Evolutionary conservation across 1,140 invertebrate species (phyloP).

Genomic region (Dendrolimus kikuchii): DNA sequence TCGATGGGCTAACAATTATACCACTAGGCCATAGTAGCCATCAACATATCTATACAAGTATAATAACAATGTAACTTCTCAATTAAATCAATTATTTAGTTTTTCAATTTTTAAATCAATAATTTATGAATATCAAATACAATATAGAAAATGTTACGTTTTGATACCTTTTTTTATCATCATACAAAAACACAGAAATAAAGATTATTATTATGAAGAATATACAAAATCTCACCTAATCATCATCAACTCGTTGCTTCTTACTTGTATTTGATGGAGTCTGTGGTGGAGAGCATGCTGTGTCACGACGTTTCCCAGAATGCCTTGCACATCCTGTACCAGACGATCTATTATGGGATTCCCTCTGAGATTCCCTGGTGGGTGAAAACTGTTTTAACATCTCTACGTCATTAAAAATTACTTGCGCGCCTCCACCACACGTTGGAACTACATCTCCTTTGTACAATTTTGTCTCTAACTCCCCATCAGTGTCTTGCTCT

Average conservation of each 20-base stretch:
- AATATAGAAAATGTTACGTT: too few relatives aligned
- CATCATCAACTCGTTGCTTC: conserved; percentile 60
- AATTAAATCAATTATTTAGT: too few relatives aligned
- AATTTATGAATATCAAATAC: too few relatives aligned
- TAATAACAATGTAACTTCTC: too few relatives aligned
- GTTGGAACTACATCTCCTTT: conserved; percentile 96
- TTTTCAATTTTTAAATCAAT: too few relatives aligned
- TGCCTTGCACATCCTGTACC: conserved; percentile 46
- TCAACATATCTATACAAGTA: too few relatives aligned
- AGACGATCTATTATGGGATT: conserved; percentile 23
- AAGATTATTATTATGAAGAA: too few relatives aligned
- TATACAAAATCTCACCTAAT: conserved; percentile 17
- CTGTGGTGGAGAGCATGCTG: conserved; percentile 48
- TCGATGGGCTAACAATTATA: too few relatives aligned
- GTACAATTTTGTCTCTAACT: conserved; percentile 92
- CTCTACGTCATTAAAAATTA: conserved; percentile 97
- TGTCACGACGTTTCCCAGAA: conserved; percentile 51
- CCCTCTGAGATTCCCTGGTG: conserved; percentile 33
- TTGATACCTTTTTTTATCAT: too few relatives aligned
- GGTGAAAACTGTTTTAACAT: conserved; percentile 90
- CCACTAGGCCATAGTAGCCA: too few relatives aligned
- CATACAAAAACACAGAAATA: too few relatives aligned
- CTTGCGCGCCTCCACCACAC: conserved; percentile 92
- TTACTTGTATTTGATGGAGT: conserved; percentile 60
- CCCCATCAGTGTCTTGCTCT: conserved; percentile 91